Evolutionary conservation across 1,140 invertebrate species (phyloP), one percentile per base, ranked within the genome.

Genomic region (Lineus longissimus): DNA sequence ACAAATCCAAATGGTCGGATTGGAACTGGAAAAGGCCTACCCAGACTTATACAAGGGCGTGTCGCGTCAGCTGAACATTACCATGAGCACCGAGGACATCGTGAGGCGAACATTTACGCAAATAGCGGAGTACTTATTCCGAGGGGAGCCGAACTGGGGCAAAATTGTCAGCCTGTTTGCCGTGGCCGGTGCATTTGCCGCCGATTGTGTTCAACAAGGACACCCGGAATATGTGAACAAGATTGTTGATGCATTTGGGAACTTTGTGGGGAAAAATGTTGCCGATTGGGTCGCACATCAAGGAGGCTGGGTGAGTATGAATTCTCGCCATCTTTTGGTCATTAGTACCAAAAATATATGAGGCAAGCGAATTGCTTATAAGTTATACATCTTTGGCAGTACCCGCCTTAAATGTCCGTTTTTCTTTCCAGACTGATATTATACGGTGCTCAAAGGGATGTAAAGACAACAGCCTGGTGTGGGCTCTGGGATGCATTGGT

Each of bases 191-290:
- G 61, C 51, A 11, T 69, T 71, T 27, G 67, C 67, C 17, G 62
- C 62, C 31, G 70, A 71, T 36, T 71, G 70, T 41, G 64, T 71
- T 17, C 58, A 63, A 54, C 70, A 69, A 61, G 67, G 67, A 29
- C 67, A 70, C 30, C 33, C 64, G 0, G 63, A 68, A 11, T 69
- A 64, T 55, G 64, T 69, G n/a, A 36, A 63, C 19, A 58, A 62
- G 22, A 43, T 71, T 7, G 57, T 71, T 6, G 63, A 67, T 22
- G 41, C 56, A 23, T 59, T 71, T 58, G 62, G 22, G 2, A 30
- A 29, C n/a, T 64, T 61, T 22, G 55, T 64, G 15, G 23, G 27
- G 11, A 47, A 33, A 19, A 45, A 62, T 27, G 15, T 61, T 17
- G 55, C 30, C 25, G 22, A 64, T 30, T 64, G 62, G 62, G 25